These are phyloP conservation scores for Tauraco erythrolophus DNA, from an alignment of 2,113 vertebrate species.

Conservation along the genomic window DNA sequence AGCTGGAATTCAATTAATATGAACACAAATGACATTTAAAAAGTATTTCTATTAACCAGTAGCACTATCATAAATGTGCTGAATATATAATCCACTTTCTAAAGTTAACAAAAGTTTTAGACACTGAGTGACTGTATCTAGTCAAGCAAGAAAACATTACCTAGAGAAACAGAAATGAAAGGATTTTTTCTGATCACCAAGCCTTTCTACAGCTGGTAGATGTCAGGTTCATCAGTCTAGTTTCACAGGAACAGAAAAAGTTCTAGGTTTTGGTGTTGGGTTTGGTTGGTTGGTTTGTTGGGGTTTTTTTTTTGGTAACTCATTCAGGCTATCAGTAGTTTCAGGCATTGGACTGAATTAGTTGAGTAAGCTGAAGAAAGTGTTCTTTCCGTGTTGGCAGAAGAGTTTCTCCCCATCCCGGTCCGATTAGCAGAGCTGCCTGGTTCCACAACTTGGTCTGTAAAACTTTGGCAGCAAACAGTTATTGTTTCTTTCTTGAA, in stretches of 20 bases:
- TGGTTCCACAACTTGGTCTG: not conserved
- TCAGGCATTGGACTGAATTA: not conserved
- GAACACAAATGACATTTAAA: not conserved
- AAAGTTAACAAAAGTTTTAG: not conserved
- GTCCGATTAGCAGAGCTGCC: not conserved
- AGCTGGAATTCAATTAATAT: not conserved
- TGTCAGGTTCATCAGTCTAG: not conserved
- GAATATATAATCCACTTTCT: not conserved
- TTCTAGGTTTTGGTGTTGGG: not conserved
- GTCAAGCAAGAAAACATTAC: not conserved
- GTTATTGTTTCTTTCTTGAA: not conserved
- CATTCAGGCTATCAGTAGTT: not conserved
- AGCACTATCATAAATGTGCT: not conserved
- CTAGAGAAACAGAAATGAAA: not conserved
- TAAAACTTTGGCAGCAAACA: not conserved
- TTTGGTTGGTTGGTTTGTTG: not conserved
- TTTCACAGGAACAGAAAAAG: not conserved
- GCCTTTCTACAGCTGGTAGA: not conserved
- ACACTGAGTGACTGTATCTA: not conserved
- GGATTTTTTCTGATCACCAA: not conserved
- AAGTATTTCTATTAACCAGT: not conserved
- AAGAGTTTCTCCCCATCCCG: not conserved
- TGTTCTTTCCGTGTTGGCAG: not conserved
- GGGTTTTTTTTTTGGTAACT: not conserved
- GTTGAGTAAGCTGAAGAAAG: not conserved